phyloP scores from a whole-genome alignment of 1,140 invertebrate genomes.

The Papilio helenus region DNA sequence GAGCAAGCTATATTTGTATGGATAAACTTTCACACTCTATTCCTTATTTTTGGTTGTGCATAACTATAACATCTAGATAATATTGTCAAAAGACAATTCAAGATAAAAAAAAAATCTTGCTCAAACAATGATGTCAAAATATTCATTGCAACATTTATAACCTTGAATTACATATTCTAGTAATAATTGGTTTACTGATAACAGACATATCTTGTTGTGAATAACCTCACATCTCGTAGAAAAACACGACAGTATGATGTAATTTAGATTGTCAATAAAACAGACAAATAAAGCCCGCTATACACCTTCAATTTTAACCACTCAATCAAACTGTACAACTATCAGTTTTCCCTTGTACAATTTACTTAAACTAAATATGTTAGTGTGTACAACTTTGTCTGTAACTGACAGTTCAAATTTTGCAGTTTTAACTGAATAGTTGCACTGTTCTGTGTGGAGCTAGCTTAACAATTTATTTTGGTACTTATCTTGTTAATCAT shows the following conservation, averaged over 20 bases:
- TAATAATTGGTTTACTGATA: neutral
- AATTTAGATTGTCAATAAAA: constrained; percentile 9
- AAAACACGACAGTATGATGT: constrained; percentile 28
- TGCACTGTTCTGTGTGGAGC: neutral
- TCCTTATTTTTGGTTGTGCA: neutral
- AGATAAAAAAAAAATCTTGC: neutral
- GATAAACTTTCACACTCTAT: no score
- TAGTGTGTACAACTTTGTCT: neutral
- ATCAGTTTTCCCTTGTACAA: no score
- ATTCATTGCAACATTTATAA: constrained; percentile 10
- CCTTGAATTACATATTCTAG: neutral
- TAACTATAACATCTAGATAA: neutral
- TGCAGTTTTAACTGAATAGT: no score
- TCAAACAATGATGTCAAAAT: neutral
- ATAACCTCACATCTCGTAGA: neutral
- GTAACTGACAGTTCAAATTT: neutral
- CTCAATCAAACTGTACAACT: neutral
- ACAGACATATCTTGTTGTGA: constrained; percentile 10
- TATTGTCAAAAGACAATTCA: neutral
- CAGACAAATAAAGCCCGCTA: neutral
- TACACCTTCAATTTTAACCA: neutral
- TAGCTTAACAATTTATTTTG: neutral
- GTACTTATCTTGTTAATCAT: no score
- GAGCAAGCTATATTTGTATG: no score
- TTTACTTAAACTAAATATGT: neutral